These are phyloP conservation scores for Drosophila aff. DNA, from an alignment of 1,140 invertebrate genomes.

Conservation along the genomic window DNA sequence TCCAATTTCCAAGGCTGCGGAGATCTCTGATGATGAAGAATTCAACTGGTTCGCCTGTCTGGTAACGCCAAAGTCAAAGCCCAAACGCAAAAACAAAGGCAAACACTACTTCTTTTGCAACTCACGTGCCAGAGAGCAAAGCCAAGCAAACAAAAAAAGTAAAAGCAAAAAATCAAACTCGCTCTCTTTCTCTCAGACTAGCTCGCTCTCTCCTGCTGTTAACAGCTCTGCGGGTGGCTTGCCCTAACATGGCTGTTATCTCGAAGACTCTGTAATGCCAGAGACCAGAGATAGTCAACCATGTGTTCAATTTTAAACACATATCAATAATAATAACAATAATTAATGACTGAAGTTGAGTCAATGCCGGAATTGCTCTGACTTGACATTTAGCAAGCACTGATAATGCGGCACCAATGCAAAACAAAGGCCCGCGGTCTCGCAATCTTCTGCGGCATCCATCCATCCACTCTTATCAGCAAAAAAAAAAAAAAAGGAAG, in stretches of 20 bases:
- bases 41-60: constrained; percentile 21
- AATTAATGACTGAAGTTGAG: constrained; percentile 29
- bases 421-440: constrained; percentile 38
- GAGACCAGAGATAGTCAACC: constrained; percentile 1
- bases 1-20: constrained; percentile 28
- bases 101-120: constrained; percentile 28
- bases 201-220: constrained; percentile 29
- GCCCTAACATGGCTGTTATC: constrained; percentile 40
- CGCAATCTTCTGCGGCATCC: constrained; percentile 59
- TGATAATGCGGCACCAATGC: constrained; percentile 51
- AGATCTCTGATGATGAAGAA: constrained; percentile 1
- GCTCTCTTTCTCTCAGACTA: not conserved
- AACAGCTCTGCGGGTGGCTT: constrained; percentile 66
- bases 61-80: constrained; percentile 46
- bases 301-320: constrained; percentile 27
- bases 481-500: constrained; percentile 16
- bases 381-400: constrained; percentile 36
- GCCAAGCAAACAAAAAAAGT: constrained; percentile 28
- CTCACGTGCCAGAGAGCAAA: constrained; percentile 42
- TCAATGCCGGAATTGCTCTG: constrained; percentile 37
- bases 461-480: constrained; percentile 55
- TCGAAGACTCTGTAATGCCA: not conserved
- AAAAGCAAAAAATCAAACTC: constrained; percentile 38
- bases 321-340: constrained; percentile 33
- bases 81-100: constrained; percentile 12